These are phyloP conservation scores for Crocallis elinguaria DNA, from an alignment of 2,888 invertebrate species.

Conservation along the genomic window DNA sequence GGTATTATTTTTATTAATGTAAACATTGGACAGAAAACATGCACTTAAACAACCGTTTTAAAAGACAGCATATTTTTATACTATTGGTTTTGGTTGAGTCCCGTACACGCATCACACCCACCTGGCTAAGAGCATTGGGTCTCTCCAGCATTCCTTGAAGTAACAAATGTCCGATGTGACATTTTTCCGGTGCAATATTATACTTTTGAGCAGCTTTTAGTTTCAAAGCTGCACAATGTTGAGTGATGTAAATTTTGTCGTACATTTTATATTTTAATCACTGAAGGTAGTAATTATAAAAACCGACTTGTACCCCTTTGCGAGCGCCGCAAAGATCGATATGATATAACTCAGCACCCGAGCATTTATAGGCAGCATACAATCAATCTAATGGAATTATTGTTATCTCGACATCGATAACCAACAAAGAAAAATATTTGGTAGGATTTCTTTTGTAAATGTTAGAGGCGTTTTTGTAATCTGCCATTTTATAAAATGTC, in stretches of 20 bases:
- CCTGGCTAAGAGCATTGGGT: slow-evolving; percentile 49
- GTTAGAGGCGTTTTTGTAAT: too few species aligned
- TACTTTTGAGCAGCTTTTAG: slow-evolving; percentile 47
- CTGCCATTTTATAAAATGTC: too few species aligned
- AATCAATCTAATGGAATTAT: neutral
- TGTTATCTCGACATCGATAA: neutral
- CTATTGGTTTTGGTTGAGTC: too few species aligned
- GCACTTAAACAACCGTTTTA: too few species aligned
- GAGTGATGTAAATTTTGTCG: slow-evolving; percentile 41
- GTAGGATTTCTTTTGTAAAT: too few species aligned
- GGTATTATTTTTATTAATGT: too few species aligned
- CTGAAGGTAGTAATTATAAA: neutral
- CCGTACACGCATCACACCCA: too few species aligned
- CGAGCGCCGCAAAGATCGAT: too few species aligned
- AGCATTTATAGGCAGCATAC: neutral
- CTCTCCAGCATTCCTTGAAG: slow-evolving; percentile 51
- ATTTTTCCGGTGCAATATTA: slow-evolving; percentile 45
- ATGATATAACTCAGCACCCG: too few species aligned
- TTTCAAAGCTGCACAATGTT: slow-evolving; percentile 44
- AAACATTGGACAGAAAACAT: too few species aligned
- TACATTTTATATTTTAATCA: slow-evolving; percentile 31
- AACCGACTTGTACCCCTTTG: neutral
- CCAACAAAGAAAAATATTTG: too few species aligned
- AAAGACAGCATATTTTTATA: too few species aligned
- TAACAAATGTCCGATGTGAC: slow-evolving; percentile 56